Conservation (phyloP, 2,113 vertebrate genomes). For the Engraulis encrasicolus region DNA sequence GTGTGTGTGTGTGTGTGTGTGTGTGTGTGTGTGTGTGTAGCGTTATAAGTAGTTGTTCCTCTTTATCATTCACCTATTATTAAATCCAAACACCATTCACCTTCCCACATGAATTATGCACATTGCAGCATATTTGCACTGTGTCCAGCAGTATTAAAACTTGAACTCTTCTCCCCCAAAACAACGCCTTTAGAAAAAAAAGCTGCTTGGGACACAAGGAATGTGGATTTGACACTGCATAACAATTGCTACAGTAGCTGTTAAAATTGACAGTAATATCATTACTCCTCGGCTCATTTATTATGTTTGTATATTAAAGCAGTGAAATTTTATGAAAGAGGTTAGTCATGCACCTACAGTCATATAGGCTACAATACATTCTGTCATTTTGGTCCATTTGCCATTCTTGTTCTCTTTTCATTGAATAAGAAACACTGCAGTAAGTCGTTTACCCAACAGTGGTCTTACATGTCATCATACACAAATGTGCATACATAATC, state of each 20-base stretch:
- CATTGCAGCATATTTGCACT: neutral
- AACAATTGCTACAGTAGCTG: neutral
- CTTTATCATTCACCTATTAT: neutral
- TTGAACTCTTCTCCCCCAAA: neutral
- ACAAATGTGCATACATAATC: no score
- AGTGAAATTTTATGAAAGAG: neutral
- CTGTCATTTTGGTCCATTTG: neutral
- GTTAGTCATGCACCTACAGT: neutral
- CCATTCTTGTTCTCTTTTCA: no score
- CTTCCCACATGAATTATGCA: neutral
- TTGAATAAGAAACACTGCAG: no score
- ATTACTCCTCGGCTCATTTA: neutral
- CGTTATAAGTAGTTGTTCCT: no score
- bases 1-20: constrained; percentile 25
- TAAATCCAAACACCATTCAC: neutral
- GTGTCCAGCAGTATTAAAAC: neutral
- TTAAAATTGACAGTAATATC: neutral
- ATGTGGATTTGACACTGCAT: neutral
- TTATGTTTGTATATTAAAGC: neutral
- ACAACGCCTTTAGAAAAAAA: no score
- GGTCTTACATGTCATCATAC: no score
- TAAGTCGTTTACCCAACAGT: no score
- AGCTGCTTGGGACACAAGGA: neutral
- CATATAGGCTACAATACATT: neutral
- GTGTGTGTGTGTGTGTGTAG: constrained; percentile 1